Conservation (phyloP, 2,113 vertebrate genomes). For the Ovibos moschatus region DNA sequence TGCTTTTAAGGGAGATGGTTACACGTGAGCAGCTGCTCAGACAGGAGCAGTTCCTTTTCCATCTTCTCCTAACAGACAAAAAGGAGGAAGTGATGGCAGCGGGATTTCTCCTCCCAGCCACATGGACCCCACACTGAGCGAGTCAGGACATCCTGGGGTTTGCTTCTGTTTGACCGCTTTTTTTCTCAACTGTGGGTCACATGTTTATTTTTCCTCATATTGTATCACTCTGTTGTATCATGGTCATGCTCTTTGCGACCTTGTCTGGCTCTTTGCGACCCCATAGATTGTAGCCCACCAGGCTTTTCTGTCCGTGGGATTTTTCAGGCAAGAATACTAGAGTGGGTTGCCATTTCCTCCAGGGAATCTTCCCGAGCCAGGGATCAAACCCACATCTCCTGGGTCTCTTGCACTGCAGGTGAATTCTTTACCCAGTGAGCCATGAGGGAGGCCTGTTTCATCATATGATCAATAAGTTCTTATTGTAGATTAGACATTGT, state of each 20-base stretch:
- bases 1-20: not conserved
- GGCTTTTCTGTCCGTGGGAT: not conserved
- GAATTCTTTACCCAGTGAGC: not conserved
- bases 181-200: not conserved
- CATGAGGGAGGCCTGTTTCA: not conserved
- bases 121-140: fast-evolving
- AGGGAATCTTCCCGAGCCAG: not conserved
- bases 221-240: not conserved
- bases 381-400: not conserved
- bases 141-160: too few relatives aligned
- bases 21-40: fast-evolving
- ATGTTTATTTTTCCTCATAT: not conserved
- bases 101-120: not conserved
- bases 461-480: not conserved
- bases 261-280: not conserved
- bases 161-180: not conserved
- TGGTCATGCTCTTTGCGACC: not conserved
- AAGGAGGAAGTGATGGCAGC: fast-evolving
- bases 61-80: fast-evolving
- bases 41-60: not conserved
- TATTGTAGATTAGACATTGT: not conserved
- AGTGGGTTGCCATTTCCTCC: not conserved
- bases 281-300: not conserved
- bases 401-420: not conserved
- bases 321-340: not conserved